These are phyloP conservation scores for Sardinella longiceps DNA, from an alignment of 2,797 vertebrate species.

Conservation along the genomic window DNA sequence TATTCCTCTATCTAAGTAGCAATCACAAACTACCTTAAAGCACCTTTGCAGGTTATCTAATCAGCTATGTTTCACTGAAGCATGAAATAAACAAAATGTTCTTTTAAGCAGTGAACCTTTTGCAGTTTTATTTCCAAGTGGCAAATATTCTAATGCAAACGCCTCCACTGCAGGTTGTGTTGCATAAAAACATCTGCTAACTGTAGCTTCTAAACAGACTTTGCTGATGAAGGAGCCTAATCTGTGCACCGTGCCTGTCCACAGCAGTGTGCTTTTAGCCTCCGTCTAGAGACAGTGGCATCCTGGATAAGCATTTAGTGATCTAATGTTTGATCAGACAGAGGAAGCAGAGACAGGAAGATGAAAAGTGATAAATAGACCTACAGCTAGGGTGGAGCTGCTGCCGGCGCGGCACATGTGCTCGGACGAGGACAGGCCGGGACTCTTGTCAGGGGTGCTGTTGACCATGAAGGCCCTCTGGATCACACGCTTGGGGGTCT, in stretches of 20 bases:
- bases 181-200: neutral
- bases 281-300: too few relatives aligned
- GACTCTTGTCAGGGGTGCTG: constrained; percentile 82
- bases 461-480: constrained; percentile 88
- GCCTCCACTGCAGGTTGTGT: neutral
- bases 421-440: constrained; percentile 71
- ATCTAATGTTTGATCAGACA: neutral
- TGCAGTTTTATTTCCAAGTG: neutral
- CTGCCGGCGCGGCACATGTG: constrained; percentile 76
- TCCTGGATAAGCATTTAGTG: too few relatives aligned
- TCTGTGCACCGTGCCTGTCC: too few relatives aligned
- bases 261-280: too few relatives aligned
- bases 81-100: neutral
- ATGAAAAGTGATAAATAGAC: constrained; percentile 47
- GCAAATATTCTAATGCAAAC: neutral
- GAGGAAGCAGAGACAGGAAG: constrained; percentile 29
- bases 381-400: constrained; percentile 87
- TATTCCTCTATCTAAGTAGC: neutral
- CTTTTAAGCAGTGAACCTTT: neutral
- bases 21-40: neutral
- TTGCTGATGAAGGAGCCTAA: too few relatives aligned
- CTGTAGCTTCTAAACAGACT: neutral
- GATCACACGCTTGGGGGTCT: constrained; percentile 92
- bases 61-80: neutral
- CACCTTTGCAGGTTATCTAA: neutral